These are phyloP conservation scores for Acrossocheilus fasciatus DNA, from an alignment of 2,797 vertebrate species.

Conservation along the genomic window DNA sequence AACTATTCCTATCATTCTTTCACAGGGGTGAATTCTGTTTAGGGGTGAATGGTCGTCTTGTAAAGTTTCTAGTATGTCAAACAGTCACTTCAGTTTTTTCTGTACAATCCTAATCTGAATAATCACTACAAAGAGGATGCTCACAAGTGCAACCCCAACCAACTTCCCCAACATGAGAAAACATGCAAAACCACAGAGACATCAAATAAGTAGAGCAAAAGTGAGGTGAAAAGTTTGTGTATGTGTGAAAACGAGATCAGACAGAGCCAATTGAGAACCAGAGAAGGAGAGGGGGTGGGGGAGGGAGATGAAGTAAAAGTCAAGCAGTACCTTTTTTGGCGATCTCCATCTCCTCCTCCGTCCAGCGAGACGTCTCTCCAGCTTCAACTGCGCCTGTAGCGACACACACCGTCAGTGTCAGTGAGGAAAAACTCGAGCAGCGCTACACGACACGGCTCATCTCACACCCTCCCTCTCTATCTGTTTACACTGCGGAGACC, in stretches of 20 bases:
- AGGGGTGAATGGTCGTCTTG: not conserved
- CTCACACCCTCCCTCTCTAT: conserved; percentile 71
- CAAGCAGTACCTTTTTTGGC: conserved; percentile 94
- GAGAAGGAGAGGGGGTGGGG: not conserved
- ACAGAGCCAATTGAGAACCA: conserved; percentile 22
- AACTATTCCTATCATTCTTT: not conserved
- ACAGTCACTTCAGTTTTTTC: conserved; percentile 9
- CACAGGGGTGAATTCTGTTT: not conserved
- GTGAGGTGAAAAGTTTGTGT: not conserved
- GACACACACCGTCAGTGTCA: conserved; percentile 66
- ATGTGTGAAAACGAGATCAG: conserved; percentile 2
- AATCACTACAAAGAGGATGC: conserved; percentile 22
- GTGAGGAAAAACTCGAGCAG: conserved; percentile 71
- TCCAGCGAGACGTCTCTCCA: conserved; percentile 99
- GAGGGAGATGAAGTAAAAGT: conserved; percentile 28
- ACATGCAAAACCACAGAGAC: conserved; percentile 5
- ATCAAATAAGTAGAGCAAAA: not conserved
- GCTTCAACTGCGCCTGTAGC: conserved; percentile 89
- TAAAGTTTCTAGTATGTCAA: conserved; percentile 22
- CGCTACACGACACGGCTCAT: not conserved
- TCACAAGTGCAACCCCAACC: not conserved
- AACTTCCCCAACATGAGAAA: conserved; percentile 5
- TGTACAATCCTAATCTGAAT: not conserved
- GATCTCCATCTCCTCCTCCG: conserved; percentile 99
- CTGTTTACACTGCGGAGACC: conserved; percentile 80